Evolutionary conservation across 1,140 invertebrate genomes (phyloP).

Genomic region (Oreohelix idahoensis): DNA sequence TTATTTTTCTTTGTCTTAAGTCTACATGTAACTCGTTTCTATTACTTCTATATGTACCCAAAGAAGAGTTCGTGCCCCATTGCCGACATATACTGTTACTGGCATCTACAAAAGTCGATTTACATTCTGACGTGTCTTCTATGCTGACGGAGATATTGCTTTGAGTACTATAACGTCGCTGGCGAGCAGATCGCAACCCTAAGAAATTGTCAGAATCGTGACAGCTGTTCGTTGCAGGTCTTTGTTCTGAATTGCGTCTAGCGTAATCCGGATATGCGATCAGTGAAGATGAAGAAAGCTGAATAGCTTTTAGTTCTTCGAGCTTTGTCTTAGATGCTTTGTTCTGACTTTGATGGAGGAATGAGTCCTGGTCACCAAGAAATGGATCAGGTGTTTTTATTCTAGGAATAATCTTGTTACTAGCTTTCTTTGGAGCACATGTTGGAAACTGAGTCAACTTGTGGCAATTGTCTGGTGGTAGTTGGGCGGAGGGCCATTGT

Average conservation of each 20-base stretch:
- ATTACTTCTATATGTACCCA: no score
- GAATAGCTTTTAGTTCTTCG: neutral
- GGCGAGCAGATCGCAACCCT: neutral
- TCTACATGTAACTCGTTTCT: no score
- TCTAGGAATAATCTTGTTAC: neutral
- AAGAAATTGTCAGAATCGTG: no score
- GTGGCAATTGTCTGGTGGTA: neutral
- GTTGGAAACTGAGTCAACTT: neutral
- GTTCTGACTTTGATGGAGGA: neutral
- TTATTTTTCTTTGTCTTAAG: no score
- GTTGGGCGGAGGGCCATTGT: neutral
- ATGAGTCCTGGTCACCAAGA: neutral
- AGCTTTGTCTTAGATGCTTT: neutral
- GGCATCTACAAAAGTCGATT: neutral
- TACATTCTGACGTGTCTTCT: neutral
- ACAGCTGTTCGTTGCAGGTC: neutral
- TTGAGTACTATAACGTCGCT: neutral
- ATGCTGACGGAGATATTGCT: neutral
- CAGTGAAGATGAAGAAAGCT: neutral
- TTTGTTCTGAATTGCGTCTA: neutral
- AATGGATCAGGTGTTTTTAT: neutral
- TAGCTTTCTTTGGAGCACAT: neutral
- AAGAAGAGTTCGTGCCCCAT: no score
- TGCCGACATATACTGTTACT: neutral
- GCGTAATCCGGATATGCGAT: neutral